Conservation (phyloP, 2,113 vertebrate genomes). For the Lagopus leucura region DNA sequence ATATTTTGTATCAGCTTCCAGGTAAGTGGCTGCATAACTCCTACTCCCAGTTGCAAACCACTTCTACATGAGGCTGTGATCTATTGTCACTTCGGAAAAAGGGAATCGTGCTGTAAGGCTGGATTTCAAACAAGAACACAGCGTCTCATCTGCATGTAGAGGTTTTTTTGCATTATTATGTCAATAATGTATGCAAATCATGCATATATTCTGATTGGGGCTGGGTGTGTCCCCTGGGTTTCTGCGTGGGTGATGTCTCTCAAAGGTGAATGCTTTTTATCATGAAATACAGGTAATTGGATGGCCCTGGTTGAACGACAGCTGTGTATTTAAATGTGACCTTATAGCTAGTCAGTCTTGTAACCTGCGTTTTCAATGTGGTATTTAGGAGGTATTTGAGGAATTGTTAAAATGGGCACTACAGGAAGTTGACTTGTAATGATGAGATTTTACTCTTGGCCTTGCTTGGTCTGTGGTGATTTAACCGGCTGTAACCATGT, state of each 20-base stretch:
- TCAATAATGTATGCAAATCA: accelerated
- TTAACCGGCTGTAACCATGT: constrained; percentile 13
- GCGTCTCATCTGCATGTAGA: not conserved
- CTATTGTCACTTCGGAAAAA: not conserved
- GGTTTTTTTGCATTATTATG: not conserved
- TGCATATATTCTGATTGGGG: not conserved
- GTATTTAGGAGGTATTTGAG: not conserved
- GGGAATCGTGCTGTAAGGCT: accelerated
- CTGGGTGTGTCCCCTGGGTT: not conserved
- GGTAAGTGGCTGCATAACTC: not conserved
- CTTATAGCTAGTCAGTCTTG: not conserved
- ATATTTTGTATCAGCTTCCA: not conserved
- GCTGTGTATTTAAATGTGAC: constrained; percentile 46
- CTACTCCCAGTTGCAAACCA: not conserved
- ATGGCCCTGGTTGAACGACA: not conserved
- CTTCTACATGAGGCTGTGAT: not conserved
- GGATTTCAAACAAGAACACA: not conserved
- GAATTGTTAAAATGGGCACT: not conserved
- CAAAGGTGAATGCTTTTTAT: not conserved
- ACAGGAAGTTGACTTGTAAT: not conserved
- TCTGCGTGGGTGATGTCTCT: not conserved
- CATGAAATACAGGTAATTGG: not conserved
- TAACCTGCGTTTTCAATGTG: not conserved
- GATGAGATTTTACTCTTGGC: not conserved
- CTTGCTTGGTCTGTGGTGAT: not conserved